Evolutionary conservation across 2,888 invertebrate genomes (phyloP), one percentile per base, ranked within the genome.

Genomic region (Eueremaeus valkanovi): DNA sequence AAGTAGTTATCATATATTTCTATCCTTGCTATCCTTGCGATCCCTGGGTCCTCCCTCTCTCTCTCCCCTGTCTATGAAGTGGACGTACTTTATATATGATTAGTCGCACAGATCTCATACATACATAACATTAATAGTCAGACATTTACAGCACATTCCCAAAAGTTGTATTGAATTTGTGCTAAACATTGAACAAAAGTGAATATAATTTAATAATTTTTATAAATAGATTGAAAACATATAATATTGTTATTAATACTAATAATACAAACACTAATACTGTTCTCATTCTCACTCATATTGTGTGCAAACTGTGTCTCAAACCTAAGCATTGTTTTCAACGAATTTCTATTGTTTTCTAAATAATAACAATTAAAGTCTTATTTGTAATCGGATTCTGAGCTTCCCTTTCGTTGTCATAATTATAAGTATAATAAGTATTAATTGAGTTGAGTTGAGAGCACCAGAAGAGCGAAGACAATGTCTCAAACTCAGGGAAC

Each of bases 401-500:
- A 5, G n/a, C 21, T 2, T 49, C 3, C 21, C 27, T 61, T 66
- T 33, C 36, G 63, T 33, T 27, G 33, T 36, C 21, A 33, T 1
- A n/a, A 21, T 36, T 36, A 29, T 11, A n/a, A n/a, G n/a, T n/a
- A n/a, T n/a, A n/a, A n/a, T n/a, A n/a, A n/a, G n/a, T n/a, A n/a
- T n/a, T n/a, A n/a, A n/a, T n/a, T n/a, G n/a, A n/a, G n/a, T n/a
- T n/a, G n/a, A n/a, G n/a, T n/a, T n/a, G n/a, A n/a, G n/a, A n/a
- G n/a, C n/a, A n/a, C 13, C 21, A 40, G n/a, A 29, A 66, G 36
- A 36, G n/a, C 36, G 29, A 18, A 49, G 33, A 78, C 78, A 45
- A 80, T 80, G 81, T 78, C 81, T 29, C 77, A 78, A 40, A 76
- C 78, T 36, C 81, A 91, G 85, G 93, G 93, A 84, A 91, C 92